Base-by-base conservation (phyloP, 2,888 invertebrate genomes). In the Eutolmus rufibarbis region DNA sequence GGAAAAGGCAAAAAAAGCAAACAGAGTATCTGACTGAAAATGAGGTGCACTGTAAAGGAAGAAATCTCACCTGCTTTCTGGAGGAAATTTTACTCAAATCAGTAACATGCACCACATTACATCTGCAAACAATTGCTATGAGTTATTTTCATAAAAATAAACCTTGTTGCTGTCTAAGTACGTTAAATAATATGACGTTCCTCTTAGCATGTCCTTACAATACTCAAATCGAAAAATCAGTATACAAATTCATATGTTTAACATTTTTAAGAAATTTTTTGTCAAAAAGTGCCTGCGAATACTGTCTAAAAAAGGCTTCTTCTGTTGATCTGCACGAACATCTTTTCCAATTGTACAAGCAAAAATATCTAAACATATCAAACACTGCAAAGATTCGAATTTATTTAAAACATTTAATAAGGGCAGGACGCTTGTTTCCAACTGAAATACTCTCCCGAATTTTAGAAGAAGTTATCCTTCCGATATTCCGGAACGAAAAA, bases 91-190 rank as follows among this genome's bases (percentile, higher is more conserved):
- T 93, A 0, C 90, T 92, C 4, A 66, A 66, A 66, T 66, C 23
- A 23, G 2, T 66, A n/a, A 66, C 66, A 28, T 66, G 66, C 28
- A 66, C 66, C 19, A 66, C 89, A 7, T 37, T 28, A 0, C 90
- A 90, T 14, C 87, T 92, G 77, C 91, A 92, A 84, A 91, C 91
- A 84, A 90, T 90, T 16, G 90, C 91, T 1, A 89, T 92, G 12
- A 90, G 90, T 16, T 91, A 90, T 51, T 89, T 93, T 2, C 89
- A 91, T 14, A 91, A 90, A 37, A 90, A 91, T 4, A 91, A 91
- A 19, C 89, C 92, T 40, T 93, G 93, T 76, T 93, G 93, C 78
- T 93, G 93, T 37, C 91, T 92, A 86, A 92, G 91, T 81, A 91
- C 90, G 28, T 87, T 90, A 3, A 77, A 88, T 2, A 91, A 91